phyloP scores from a whole-genome alignment of 2,797 vertebrate species.

The Lindbergichthys nudifrons region DNA sequence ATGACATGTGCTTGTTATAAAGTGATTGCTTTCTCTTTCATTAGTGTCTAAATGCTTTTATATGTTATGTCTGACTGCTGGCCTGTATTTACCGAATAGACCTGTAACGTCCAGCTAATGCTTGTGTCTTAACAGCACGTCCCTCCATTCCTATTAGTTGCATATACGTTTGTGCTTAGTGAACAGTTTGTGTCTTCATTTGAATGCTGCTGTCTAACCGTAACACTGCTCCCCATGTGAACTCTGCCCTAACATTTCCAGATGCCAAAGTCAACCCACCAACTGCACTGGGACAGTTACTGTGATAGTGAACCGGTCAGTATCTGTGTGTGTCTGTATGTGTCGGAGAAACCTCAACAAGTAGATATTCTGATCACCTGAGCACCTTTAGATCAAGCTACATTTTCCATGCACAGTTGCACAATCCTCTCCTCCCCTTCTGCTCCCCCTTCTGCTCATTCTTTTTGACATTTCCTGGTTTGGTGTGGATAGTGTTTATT shows the following conservation, averaged over 20 bases:
- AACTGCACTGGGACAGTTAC: constrained; percentile 96
- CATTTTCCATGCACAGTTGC: constrained; percentile 40
- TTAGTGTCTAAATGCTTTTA: constrained; percentile 6
- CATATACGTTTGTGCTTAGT: constrained; percentile 32
- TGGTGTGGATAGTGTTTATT: constrained; percentile 58
- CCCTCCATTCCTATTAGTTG: constrained; percentile 32
- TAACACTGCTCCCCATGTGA: constrained; percentile 63
- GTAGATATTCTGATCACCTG: constrained; percentile 43
- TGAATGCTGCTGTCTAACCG: constrained; percentile 70
- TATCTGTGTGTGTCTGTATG: constrained; percentile 75
- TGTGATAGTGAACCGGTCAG: constrained; percentile 98
- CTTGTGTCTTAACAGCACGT: constrained; percentile 58
- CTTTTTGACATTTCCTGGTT: constrained; percentile 57
- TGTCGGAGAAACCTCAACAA: constrained; percentile 12
- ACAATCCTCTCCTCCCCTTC: neutral
- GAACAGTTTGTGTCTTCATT: constrained; percentile 33
- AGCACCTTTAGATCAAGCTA: constrained; percentile 28
- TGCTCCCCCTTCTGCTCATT: neutral
- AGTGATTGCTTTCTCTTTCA: neutral
- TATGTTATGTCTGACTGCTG: constrained; percentile 18
- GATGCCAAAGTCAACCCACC: constrained; percentile 92
- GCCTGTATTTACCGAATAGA: constrained; percentile 16
- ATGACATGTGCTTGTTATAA: neutral
- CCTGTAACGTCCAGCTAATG: constrained; percentile 10
- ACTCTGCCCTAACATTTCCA: constrained; percentile 77